phyloP scores from a whole-genome alignment of 2,113 vertebrate genomes.

The Coryphaenoides rupestris region DNA sequence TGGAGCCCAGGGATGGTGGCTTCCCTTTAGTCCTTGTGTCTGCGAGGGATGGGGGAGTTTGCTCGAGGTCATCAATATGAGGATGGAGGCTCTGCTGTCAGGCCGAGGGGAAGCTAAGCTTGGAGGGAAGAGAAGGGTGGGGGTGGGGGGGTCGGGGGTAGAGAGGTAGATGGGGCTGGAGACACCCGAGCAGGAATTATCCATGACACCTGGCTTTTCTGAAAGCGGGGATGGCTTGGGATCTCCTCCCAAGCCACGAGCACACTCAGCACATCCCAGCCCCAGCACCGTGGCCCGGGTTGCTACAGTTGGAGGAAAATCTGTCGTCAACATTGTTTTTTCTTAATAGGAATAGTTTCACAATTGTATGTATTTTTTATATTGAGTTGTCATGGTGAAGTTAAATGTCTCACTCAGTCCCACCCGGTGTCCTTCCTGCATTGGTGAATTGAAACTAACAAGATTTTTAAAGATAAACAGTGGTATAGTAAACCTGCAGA shows the following conservation, averaged over 20 bases:
- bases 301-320: constrained; percentile 41
- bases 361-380: constrained; percentile 58
- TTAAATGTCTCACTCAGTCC: constrained; percentile 34
- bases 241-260: constrained; percentile 48
- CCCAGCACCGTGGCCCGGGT: no score
- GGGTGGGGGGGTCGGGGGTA: no score
- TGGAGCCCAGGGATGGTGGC: constrained; percentile 60
- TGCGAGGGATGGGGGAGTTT: constrained; percentile 30
- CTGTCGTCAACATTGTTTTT: constrained; percentile 43
- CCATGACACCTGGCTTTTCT: constrained; percentile 68
- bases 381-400: constrained; percentile 54
- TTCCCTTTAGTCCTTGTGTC: constrained; percentile 41
- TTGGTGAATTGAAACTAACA: constrained; percentile 60
- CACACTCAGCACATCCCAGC: constrained; percentile 59
- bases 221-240: constrained; percentile 64
- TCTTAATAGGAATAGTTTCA: constrained; percentile 33
- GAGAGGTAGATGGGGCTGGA: constrained; percentile 52
- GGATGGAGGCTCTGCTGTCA: constrained; percentile 58
- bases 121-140: constrained; percentile 47
- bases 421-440: constrained; percentile 50
- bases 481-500: no score
- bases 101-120: constrained; percentile 66
- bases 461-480: constrained; percentile 34
- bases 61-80: constrained; percentile 56
- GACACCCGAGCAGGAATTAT: constrained; percentile 68